A percentile compares a stretch with the other conserved stretches of the same genome.
phyloP scores from a whole-genome alignment of 2,113 vertebrate species.

The Hemibagrus wyckioides region DNA sequence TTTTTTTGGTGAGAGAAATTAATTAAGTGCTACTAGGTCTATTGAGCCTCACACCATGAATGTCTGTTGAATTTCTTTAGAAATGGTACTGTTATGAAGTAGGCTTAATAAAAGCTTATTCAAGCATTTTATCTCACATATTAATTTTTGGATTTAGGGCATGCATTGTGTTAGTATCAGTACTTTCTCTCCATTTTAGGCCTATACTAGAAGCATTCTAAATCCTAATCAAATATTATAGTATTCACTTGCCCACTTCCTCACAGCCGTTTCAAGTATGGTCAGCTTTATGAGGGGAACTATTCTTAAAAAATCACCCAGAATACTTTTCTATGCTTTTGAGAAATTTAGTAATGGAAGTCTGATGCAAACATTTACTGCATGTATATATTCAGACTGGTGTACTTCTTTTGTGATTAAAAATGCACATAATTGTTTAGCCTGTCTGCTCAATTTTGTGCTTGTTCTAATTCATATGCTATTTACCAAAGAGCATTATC shows the following conservation, averaged over 20 bases:
- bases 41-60: slow-evolving; percentile 36
- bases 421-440: not conserved
- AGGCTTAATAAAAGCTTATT: slow-evolving; percentile 46
- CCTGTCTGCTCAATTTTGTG: not conserved
- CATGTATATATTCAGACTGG: slow-evolving; percentile 2
- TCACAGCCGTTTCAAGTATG: slow-evolving; percentile 38
- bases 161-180: slow-evolving; percentile 49
- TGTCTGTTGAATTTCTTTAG: slow-evolving; percentile 43
- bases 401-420: not conserved
- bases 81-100: slow-evolving; percentile 41
- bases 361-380: not conserved
- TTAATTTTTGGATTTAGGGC: slow-evolving; percentile 43
- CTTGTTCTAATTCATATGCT: not conserved
- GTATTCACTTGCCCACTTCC: slow-evolving; percentile 38
- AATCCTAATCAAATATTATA: slow-evolving; percentile 49
- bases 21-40: slow-evolving; percentile 44
- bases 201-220: slow-evolving; percentile 41
- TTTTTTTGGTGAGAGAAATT: slow-evolving; percentile 51
- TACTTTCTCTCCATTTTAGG: slow-evolving; percentile 43
- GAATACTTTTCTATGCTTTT: slow-evolving; percentile 19
- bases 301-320: slow-evolving; percentile 33
- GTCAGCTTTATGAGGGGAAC: slow-evolving; percentile 21
- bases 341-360: slow-evolving; percentile 1
- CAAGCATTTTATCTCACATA: slow-evolving; percentile 33
- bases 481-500: not conserved